Evolutionary conservation across 1,140 invertebrate genomes (phyloP).

Genomic region (Mylabris phalerata): DNA sequence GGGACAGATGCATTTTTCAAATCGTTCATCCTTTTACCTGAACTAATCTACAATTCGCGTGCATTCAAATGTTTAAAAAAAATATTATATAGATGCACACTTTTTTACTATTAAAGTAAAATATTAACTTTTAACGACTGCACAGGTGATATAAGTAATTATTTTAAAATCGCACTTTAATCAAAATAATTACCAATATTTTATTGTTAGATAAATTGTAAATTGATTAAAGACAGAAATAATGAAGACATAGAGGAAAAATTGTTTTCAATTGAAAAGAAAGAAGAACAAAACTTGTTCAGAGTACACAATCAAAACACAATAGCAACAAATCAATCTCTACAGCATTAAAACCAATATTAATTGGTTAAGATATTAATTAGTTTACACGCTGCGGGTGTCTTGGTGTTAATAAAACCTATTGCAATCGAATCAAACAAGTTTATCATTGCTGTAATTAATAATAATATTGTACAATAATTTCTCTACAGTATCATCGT

Average conservation of each 20-base stretch:
- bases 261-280: background rate
- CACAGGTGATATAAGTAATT: conserved; percentile 10
- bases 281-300: background rate
- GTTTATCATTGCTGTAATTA: conserved; percentile 10
- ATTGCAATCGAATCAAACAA: conserved; percentile 9
- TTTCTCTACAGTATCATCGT: too few relatives aligned
- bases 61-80: background rate
- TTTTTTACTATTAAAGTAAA: too few relatives aligned
- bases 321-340: conserved; percentile 18
- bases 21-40: conserved; percentile 3
- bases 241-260: too few relatives aligned
- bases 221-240: too few relatives aligned
- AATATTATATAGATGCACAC: too few relatives aligned
- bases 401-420: conserved; percentile 4
- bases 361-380: conserved; percentile 21
- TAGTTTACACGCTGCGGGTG: conserved; percentile 12
- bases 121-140: background rate
- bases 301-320: conserved; percentile 2
- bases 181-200: too few relatives aligned
- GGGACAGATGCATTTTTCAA: conserved; percentile 7
- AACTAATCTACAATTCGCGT: conserved; percentile 14
- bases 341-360: conserved; percentile 14
- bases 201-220: background rate
- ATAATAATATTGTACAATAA: conserved; percentile 3
- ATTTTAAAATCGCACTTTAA: conserved; percentile 7